These are phyloP conservation scores for Stenodera caucasica DNA, from an alignment of 2,888 invertebrate species.

Conservation along the genomic window DNA sequence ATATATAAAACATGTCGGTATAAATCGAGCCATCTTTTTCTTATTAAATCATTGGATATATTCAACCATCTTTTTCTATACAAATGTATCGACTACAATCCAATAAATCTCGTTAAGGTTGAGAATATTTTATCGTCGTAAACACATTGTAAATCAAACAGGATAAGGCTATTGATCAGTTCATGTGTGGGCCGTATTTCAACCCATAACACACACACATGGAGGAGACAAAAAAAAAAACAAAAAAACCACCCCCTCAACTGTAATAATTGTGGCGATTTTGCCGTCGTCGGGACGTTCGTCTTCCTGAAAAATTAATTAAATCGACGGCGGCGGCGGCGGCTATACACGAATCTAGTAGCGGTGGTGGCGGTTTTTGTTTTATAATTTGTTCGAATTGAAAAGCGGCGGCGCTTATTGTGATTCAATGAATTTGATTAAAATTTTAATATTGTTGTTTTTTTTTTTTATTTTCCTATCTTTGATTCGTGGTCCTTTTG, in stretches of 20 bases:
- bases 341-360: not conserved
- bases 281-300: conserved; percentile 34
- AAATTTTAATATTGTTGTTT: conserved; percentile 52
- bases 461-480: conserved; percentile 38
- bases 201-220: not conserved
- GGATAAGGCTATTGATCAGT: conserved; percentile 48
- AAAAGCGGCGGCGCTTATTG: conserved; percentile 41
- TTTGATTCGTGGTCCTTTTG: conserved; percentile 37
- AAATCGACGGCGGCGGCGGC: conserved; percentile 31
- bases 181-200: conserved; percentile 34
- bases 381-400: conserved; percentile 46
- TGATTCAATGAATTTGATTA: conserved; percentile 51
- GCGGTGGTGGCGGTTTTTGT: conserved; percentile 33
- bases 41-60: too few relatives aligned
- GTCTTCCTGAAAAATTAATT: conserved; percentile 45
- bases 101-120: conserved; percentile 43
- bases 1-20: too few relatives aligned
- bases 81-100: conserved; percentile 45
- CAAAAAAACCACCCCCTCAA: conserved; percentile 2
- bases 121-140: conserved; percentile 48
- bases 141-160: conserved; percentile 49
- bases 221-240: not conserved
- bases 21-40: too few relatives aligned
- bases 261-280: conserved; percentile 26
- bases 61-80: too few relatives aligned